These are phyloP conservation scores for Scartelaos histophorus DNA, from an alignment of 2,113 vertebrate genomes.

Conservation along the genomic window DNA sequence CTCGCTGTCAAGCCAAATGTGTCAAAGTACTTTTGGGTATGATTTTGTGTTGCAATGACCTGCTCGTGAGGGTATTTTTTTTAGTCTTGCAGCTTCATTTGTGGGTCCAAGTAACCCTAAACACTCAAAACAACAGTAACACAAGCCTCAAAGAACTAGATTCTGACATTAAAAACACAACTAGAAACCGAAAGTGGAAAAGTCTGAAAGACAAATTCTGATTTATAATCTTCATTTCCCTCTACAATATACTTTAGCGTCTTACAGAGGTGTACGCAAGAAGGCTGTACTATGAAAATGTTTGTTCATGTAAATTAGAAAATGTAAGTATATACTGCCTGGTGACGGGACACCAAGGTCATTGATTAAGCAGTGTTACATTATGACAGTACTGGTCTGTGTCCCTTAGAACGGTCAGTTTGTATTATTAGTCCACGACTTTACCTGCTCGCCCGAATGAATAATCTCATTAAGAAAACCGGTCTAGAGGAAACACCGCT, in stretches of 20 bases:
- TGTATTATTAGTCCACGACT: background rate
- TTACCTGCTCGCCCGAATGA: background rate
- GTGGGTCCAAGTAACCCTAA: conserved; percentile 26
- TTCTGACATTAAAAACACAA: conserved; percentile 30
- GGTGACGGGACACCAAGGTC: background rate
- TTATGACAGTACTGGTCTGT: background rate
- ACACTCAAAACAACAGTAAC: conserved; percentile 18
- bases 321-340: background rate
- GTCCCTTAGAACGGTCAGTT: background rate
- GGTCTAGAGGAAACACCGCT: background rate
- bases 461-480: background rate
- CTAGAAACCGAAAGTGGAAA: conserved; percentile 3
- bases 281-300: background rate
- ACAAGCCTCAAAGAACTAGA: conserved; percentile 19
- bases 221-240: background rate
- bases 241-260: background rate
- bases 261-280: background rate
- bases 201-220: conserved; percentile 16
- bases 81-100: conserved; percentile 19
- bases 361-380: background rate
- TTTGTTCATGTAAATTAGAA: background rate
- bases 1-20: conserved; percentile 15
- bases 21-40: background rate
- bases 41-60: conserved; percentile 4
- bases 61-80: conserved; percentile 2